Base-by-base conservation (phyloP, 1,140 invertebrate genomes). In the Pentalonia nigronervosa region DNA sequence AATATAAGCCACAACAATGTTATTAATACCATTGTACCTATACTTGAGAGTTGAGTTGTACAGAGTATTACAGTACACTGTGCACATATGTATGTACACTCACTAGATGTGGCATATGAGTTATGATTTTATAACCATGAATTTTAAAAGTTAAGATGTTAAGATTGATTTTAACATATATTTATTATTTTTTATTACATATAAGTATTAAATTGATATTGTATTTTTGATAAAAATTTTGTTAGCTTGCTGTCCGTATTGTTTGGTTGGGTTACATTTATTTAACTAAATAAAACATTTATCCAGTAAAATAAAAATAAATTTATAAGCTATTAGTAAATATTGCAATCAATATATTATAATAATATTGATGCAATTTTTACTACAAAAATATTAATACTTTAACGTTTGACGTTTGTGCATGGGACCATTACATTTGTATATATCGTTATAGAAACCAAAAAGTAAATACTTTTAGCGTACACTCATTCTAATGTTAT, bases 401-500 rank as follows among this genome's bases (percentile, higher is more conserved):
- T 67, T 14, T n/a, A n/a, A n/a, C 11, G n/a, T 48, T 88, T 20
- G 45, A 67, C 25, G 56, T 48, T 88, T 20, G 45, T 88, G 45
- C 25, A 53, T 23, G 47, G 30, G n/a, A 48, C 60, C 60, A 76
- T 53, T 53, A 53, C 50, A 23, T 76, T 76, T 76, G n/a, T 88
- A 6, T 88, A 60, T 30, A 91, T 67, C 60, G 60, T 83, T 83
- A 50, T 91, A 81, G 90, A 83, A 90, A 83, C 56, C 53, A 76
- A 92, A 92, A 50, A 92, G 47, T 60, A 76, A 60, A 92, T 34
- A 83, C 91, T 92, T 92, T 92, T 92, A 81, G 91, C 91, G 67
- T 48, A 92, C 91, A 92, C 91, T 92, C 91, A 92, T 92, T 84
- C 67, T 83, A 92, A 92, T 92, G 91, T 92, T 92, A 92, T 92